Evolutionary conservation across 2,113 vertebrate genomes (phyloP).

Genomic region (Grallaria varia): DNA sequence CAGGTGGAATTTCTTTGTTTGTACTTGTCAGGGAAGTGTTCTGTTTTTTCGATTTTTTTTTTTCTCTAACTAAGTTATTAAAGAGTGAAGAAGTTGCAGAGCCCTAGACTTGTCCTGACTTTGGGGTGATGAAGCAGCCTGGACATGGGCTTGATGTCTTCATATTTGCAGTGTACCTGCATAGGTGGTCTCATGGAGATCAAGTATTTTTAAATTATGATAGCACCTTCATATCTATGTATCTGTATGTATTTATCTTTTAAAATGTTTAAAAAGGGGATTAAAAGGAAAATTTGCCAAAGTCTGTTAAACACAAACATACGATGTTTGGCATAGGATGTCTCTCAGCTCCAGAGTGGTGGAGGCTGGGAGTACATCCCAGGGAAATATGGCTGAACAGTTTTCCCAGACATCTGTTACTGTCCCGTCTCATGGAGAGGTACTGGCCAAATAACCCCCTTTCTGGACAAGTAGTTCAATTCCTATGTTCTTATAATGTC

Average conservation of each 20-base stretch:
- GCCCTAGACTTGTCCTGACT: background rate
- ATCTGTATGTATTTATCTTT: background rate
- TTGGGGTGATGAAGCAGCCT: background rate
- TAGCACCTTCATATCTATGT: background rate
- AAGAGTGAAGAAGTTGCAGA: background rate
- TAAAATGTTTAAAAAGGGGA: background rate
- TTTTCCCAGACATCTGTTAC: too few species aligned
- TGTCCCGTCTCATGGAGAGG: background rate
- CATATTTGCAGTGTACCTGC: background rate
- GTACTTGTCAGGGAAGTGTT: background rate
- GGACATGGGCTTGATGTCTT: background rate
- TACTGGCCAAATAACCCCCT: background rate
- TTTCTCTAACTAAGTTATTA: background rate
- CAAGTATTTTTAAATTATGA: background rate
- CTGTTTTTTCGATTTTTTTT: background rate
- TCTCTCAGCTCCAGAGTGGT: background rate
- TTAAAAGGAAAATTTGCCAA: background rate
- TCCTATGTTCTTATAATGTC: background rate
- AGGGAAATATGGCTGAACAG: background rate
- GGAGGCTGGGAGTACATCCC: background rate
- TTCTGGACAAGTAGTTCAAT: background rate
- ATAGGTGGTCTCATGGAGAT: background rate
- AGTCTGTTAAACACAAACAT: background rate
- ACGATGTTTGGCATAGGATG: rapidly evolving
- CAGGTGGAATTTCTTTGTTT: background rate